Conservation (phyloP, 2,113 vertebrate genomes). For the Ramphastos sulfuratus region DNA sequence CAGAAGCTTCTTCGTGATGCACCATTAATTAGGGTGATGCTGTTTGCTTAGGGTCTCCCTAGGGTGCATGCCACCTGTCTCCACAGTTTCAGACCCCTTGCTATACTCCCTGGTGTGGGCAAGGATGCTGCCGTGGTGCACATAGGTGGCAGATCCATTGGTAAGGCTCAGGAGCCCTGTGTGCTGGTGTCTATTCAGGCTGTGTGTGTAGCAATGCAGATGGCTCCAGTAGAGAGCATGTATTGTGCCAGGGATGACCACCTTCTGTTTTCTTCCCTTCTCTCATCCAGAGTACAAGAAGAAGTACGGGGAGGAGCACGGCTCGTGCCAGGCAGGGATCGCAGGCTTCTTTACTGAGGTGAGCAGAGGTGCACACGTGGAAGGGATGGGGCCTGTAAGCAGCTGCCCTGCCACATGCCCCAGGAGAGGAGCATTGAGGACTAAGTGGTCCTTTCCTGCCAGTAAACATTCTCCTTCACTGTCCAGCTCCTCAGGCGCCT, state of each 20-base stretch:
- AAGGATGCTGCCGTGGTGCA: neutral
- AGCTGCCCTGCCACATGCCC: neutral
- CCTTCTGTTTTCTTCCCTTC: constrained; percentile 46
- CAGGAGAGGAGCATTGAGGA: neutral
- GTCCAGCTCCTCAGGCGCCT: neutral
- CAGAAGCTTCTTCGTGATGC: neutral
- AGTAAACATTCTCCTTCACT: neutral
- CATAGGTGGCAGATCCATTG: neutral
- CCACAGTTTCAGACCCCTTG: neutral
- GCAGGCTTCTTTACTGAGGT: constrained; percentile 94
- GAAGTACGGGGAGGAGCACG: constrained; percentile 98
- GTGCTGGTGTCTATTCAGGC: neutral
- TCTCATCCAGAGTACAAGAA: constrained; percentile 91
- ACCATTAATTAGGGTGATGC: neutral
- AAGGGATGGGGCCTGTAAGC: neutral
- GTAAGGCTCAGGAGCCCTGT: neutral
- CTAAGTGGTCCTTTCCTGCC: neutral
- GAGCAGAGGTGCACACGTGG: constrained; percentile 38
- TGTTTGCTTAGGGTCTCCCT: neutral
- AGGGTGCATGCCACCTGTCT: neutral
- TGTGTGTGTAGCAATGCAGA: neutral
- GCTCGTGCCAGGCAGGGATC: constrained; percentile 97
- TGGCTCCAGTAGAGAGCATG: neutral
- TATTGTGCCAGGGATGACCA: constrained; percentile 63
- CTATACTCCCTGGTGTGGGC: neutral